phyloP scores from a whole-genome alignment of 2,797 vertebrate genomes.

The Falco biarmicus region DNA sequence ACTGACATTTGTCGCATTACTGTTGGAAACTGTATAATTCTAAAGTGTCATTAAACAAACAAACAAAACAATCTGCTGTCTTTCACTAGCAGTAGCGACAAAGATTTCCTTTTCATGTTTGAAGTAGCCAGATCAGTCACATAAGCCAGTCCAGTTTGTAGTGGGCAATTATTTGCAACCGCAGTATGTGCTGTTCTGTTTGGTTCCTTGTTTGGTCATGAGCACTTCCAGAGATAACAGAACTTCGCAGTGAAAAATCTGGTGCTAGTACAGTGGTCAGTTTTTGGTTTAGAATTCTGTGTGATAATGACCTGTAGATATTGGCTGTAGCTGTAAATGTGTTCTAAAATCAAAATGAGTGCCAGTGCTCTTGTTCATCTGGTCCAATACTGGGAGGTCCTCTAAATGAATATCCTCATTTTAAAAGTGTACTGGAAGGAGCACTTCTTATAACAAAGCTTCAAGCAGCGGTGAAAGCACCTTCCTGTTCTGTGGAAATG shows the following conservation, averaged over 20 bases:
- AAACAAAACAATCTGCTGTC: not conserved
- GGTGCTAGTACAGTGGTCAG: not conserved
- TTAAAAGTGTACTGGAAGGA: not conserved
- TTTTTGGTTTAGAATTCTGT: not conserved
- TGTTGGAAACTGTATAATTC: slow-evolving; percentile 19
- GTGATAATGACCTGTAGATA: accelerated
- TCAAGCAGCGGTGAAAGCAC: not conserved
- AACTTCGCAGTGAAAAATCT: not conserved
- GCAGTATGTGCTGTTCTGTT: accelerated
- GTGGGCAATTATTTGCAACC: not conserved
- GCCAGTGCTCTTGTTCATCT: accelerated
- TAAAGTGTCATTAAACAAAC: slow-evolving; percentile 52
- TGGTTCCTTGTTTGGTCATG: not conserved
- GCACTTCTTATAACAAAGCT: not conserved
- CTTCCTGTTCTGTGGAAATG: not conserved
- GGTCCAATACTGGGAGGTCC: accelerated
- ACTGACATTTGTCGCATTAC: accelerated
- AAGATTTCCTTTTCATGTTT: not conserved
- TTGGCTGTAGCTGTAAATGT: accelerated
- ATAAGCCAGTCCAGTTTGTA: accelerated
- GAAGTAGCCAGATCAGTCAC: not conserved
- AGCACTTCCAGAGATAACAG: not conserved
- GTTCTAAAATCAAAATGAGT: not conserved
- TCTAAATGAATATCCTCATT: accelerated
- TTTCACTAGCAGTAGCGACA: not conserved